Evolutionary conservation across 2,888 invertebrate species (phyloP).

Genomic region (Schrankia costaestrigalis): DNA sequence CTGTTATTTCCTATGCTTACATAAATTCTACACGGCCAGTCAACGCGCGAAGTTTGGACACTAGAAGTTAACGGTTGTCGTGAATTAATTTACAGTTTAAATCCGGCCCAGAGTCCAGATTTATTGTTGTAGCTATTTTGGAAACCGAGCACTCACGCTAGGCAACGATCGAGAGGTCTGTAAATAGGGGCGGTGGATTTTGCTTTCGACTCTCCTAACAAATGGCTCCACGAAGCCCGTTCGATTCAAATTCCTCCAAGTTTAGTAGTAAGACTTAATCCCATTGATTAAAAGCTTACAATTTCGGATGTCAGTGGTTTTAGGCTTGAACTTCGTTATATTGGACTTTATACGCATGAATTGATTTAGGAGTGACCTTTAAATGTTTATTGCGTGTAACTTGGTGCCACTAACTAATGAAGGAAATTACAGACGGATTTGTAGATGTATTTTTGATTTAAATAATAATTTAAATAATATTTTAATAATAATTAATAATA

Average conservation of each 20-base stretch:
- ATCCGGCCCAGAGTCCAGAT: conserved; percentile 34
- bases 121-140: conserved; percentile 35
- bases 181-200: conserved; percentile 49
- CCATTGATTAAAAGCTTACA: conserved; percentile 38
- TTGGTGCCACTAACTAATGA: neutral
- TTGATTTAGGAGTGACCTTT: conserved; percentile 13
- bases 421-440: neutral
- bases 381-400: conserved; percentile 4
- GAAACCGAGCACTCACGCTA: conserved; percentile 28
- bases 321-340: conserved; percentile 19
- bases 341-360: conserved; percentile 16
- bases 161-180: conserved; percentile 44
- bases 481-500: too few relatives aligned
- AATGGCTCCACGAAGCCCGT: conserved; percentile 35
- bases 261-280: conserved; percentile 36
- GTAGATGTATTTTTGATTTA: neutral
- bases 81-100: conserved; percentile 30
- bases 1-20: conserved; percentile 18
- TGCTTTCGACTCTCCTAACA: conserved; percentile 42
- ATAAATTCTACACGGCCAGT: conserved; percentile 27
- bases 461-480: too few relatives aligned
- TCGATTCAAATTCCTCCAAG: conserved; percentile 37
- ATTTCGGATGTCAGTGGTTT: conserved; percentile 20
- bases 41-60: conserved; percentile 17
- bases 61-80: conserved; percentile 30